A percentile compares a stretch with the other conserved stretches of the same genome.
phyloP scores from a whole-genome alignment of 92 coral and sea anemone genomes.

The Palythoa heliodiscus region DNA sequence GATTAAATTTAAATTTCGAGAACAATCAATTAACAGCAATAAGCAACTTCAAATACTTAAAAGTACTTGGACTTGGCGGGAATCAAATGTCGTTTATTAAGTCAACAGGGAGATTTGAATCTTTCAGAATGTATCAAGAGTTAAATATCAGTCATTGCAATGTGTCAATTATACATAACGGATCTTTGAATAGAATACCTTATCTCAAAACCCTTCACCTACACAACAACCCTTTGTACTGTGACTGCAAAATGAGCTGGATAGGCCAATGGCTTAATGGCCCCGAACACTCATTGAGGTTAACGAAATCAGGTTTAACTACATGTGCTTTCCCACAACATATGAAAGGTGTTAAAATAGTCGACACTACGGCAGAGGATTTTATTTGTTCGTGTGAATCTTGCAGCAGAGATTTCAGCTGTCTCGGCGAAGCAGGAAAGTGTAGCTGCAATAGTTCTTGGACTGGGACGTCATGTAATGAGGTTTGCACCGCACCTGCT shows the following conservation, averaged over 20 bases:
- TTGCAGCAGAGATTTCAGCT: neutral
- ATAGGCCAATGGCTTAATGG: conserved; percentile 6
- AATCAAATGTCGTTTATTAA: conserved; percentile 21
- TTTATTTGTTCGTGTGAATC: conserved; percentile 29
- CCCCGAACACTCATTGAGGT: neutral
- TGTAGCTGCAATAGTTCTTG: conserved; percentile 7
- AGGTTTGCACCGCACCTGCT: conserved; percentile 27
- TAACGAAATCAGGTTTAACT: neutral
- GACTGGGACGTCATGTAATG: conserved; percentile 17
- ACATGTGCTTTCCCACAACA: neutral
- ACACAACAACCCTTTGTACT: conserved; percentile 5
- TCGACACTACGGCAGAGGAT: neutral
- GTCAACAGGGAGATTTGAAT: neutral
- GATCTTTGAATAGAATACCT: conserved; percentile 23
- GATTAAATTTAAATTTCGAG: neutral
- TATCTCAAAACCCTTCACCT: conserved; percentile 17
- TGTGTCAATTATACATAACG: conserved; percentile 15
- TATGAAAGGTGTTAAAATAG: neutral
- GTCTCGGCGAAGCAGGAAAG: neutral
- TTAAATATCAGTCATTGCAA: conserved; percentile 11
- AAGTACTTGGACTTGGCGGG: conserved; percentile 31
- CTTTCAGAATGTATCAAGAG: conserved; percentile 6
- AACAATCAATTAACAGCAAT: neutral
- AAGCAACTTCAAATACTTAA: conserved; percentile 1
- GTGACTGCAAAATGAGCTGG: conserved; percentile 41